Base-by-base conservation (phyloP, 2,113 vertebrate genomes). In the Leuciscus idus region DNA sequence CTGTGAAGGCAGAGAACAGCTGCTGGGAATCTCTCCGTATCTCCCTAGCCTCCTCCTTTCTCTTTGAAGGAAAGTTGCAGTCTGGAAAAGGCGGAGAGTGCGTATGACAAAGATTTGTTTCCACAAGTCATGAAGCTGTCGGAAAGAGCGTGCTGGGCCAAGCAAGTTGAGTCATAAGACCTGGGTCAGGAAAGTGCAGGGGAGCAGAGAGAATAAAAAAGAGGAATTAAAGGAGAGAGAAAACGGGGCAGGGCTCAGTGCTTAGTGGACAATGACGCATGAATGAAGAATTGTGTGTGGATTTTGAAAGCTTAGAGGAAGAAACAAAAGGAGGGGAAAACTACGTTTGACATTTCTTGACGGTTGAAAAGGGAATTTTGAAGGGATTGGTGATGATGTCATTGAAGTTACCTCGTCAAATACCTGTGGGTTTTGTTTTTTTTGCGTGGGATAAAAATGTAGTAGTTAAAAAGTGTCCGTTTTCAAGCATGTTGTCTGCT, bases 261-360 rank as follows among this genome's bases (percentile, higher is more conserved):
- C 90, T 89, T 81, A 11, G 10, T 39, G 87, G 92, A 90, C 92
- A 76, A 73, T 93, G 90, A 93, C 89, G 92, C 92, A 92, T 43
- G 62, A 86, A 86, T 86, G 82, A 92, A 86, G 92, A 92, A 92
- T 90, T 84, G 88, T 61, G 88, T 39, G 46, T 50, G 13, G 66
- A 74, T 80, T 80, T 78, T 77, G 39, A 80, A 66, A 70, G 70
- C 81, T 57, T 48, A 80, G 43, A 33, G n/a, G 3, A 52, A 82
- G 83, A 87, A 74, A 72, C 36, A 48, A 46, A n/a, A 21, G 9
- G 84, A 55, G 2, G 50, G 17, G 33, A 77, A 28, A 77, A n/a
- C 75, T 77, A 21, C 17, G 17, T 77, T 33, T 77, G 26, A 8
- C 15, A 3, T 55, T 30, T 28, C 75, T 77, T 77, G 75, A 77